Evolutionary conservation across 1,140 invertebrate species (phyloP), one percentile per base, ranked within the genome.

Genomic region (Metaphire vulgaris): DNA sequence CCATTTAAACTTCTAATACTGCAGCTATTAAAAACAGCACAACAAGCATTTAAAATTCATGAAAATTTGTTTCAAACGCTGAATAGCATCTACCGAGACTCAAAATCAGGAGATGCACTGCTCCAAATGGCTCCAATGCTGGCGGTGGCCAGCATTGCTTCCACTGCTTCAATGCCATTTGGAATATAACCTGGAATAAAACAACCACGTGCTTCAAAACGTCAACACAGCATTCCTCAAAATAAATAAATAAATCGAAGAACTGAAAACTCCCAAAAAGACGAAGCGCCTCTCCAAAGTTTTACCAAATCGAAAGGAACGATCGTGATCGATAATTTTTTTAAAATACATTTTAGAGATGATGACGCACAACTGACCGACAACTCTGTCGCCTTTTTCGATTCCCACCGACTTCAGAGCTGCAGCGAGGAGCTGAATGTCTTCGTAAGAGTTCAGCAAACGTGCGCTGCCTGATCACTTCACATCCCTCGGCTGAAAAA

Each of bases 101-200:
- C 89, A 83, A 90, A 89, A 79, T 90, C 89, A 2, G 89, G 88
- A 1, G 89, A 89, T 1, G 88, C 87, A 26, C 87, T 88, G 72
- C 87, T 89, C 89, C 89, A 90, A 1, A 88, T 83, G 15, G 88
- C 89, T 66, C 89, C 89, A 56, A 90, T 82, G 75, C 87, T 86
- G 1, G 88, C 84, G 21, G 88, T 84, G 33, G 88, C 89, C 29
- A 89, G 81, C 85, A 90, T 88, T 1, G 87, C 88, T 74, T 86
- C 85, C 1, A 89, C 81, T 1, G 89, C 86, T 74, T 88, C 86
- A 74, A 83, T 81, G 78, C 82, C 83, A 81, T 89, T 89, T 1
- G 88, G 84, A 30, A 88, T 81, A 80, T 88, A 89, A 33, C 87
- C 88, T 87, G 74, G 1, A 78, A 79, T 16, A 6, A 56, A 56